Evolutionary conservation across 1,140 invertebrate species (phyloP).

Genomic region (Lepeophtheirus salmonis): DNA sequence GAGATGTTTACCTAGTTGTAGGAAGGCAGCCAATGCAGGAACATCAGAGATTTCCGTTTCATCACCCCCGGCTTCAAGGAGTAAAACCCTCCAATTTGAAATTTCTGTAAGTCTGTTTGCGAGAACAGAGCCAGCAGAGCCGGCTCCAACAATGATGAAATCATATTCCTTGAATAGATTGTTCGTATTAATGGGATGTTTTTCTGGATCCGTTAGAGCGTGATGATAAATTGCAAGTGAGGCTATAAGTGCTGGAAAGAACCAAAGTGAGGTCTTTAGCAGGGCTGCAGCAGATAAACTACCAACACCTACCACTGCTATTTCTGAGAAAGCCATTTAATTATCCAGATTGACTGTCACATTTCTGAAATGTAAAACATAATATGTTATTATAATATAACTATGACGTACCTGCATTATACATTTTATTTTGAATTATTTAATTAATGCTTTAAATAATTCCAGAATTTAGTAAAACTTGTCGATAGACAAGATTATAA

Average conservation of each 20-base stretch:
- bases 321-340: neutral
- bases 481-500: no score
- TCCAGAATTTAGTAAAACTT: no score
- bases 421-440: no score
- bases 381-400: no score
- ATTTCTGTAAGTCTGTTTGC: constrained; percentile 71
- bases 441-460: no score
- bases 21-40: constrained; percentile 59
- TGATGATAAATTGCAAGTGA: constrained; percentile 62
- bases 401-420: no score
- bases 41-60: constrained; percentile 77
- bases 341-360: no score
- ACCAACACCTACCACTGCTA: neutral
- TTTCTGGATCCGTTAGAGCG: constrained; percentile 55
- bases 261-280: constrained; percentile 52
- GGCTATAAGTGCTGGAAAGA: constrained; percentile 53
- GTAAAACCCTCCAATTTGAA: constrained; percentile 29
- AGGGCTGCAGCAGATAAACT: constrained; percentile 35
- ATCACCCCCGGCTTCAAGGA: constrained; percentile 74
- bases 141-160: constrained; percentile 57
- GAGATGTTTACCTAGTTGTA: no score
- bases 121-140: constrained; percentile 82
- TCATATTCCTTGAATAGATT: constrained; percentile 40
- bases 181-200: constrained; percentile 39
- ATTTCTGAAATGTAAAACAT: no score